A percentile compares a stretch with the other conserved stretches of the same genome.
Conservation (phyloP, 2,888 invertebrate species). For the Agrenia bidenticulata region DNA sequence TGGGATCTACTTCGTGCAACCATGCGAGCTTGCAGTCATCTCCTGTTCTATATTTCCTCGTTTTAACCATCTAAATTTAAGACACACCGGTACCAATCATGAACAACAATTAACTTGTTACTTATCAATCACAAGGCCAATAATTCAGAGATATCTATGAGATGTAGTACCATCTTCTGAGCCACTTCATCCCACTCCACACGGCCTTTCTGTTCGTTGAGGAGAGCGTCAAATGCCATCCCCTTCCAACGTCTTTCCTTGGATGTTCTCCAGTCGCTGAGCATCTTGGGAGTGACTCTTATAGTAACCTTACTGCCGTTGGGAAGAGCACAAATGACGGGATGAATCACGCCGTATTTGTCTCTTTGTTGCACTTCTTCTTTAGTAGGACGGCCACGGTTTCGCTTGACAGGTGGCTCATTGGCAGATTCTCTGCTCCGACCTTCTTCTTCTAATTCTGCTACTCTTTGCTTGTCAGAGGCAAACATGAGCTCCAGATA, state of each 20-base stretch:
- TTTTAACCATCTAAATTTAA: slow-evolving; percentile 34
- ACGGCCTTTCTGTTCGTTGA: slow-evolving; percentile 23
- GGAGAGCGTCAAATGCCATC: slow-evolving; percentile 29
- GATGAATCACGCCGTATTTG: slow-evolving; percentile 28
- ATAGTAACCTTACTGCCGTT: slow-evolving; percentile 15
- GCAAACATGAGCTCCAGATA: slow-evolving; percentile 30
- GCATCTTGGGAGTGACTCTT: slow-evolving; percentile 19
- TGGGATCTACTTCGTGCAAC: slow-evolving; percentile 39
- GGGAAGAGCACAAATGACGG: slow-evolving; percentile 12
- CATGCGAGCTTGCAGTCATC: slow-evolving; percentile 45
- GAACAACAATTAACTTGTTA: not conserved
- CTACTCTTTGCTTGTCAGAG: slow-evolving; percentile 18
- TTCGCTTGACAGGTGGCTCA: slow-evolving; percentile 5
- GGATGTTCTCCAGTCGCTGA: slow-evolving; percentile 29
- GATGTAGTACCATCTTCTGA: no score
- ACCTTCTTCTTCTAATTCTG: slow-evolving; percentile 15
- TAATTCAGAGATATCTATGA: no score
- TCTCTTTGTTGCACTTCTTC: slow-evolving; percentile 26
- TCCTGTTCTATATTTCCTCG: slow-evolving; percentile 36
- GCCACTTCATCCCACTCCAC: slow-evolving; percentile 35
- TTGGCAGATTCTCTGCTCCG: slow-evolving; percentile 3
- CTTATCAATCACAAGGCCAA: not conserved
- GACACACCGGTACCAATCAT: not conserved
- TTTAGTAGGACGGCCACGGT: slow-evolving; percentile 35
- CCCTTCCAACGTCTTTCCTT: slow-evolving; percentile 26